phyloP scores from a whole-genome alignment of 2,888 invertebrate species.

The Strigamia transsilvanica region DNA sequence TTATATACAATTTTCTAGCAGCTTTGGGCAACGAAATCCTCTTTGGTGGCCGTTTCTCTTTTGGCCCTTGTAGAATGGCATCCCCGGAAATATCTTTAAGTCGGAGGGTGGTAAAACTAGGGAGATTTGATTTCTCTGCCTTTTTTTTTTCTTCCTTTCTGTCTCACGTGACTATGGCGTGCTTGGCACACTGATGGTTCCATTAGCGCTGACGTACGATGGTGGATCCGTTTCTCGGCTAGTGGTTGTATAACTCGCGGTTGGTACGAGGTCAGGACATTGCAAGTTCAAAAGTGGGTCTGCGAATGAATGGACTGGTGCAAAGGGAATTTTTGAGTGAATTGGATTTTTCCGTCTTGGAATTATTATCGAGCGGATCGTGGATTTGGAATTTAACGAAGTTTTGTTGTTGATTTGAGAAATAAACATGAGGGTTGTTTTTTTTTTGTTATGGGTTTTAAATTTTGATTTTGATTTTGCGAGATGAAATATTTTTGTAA shows the following conservation, averaged over 20 bases:
- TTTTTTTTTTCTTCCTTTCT: neutral
- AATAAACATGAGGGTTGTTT: neutral
- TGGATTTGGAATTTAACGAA: too few species aligned
- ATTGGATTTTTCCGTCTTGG: constrained; percentile 18
- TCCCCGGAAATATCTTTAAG: constrained; percentile 30
- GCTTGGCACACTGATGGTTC: constrained; percentile 30
- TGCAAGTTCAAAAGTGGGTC: constrained; percentile 12
- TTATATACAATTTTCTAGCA: constrained; percentile 18
- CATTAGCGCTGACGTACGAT: constrained; percentile 21
- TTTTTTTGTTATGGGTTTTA: neutral
- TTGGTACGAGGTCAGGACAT: constrained; percentile 8
- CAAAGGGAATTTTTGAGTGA: constrained; percentile 16
- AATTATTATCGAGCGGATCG: constrained; percentile 4
- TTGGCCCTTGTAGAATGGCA: constrained; percentile 4
- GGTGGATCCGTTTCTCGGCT: constrained; percentile 26
- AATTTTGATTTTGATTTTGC: neutral
- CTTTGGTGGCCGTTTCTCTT: constrained; percentile 25
- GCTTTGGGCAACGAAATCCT: constrained; percentile 25
- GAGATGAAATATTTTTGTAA: neutral
- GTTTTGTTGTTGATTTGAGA: neutral
- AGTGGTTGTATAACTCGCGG: constrained; percentile 18
- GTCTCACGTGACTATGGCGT: neutral
- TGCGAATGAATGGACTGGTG: constrained; percentile 15
- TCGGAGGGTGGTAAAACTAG: constrained; percentile 26
- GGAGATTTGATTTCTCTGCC: constrained; percentile 11